Base-by-base conservation (phyloP, 92 coral and sea anemone species). In the Heliopora coerulea region DNA sequence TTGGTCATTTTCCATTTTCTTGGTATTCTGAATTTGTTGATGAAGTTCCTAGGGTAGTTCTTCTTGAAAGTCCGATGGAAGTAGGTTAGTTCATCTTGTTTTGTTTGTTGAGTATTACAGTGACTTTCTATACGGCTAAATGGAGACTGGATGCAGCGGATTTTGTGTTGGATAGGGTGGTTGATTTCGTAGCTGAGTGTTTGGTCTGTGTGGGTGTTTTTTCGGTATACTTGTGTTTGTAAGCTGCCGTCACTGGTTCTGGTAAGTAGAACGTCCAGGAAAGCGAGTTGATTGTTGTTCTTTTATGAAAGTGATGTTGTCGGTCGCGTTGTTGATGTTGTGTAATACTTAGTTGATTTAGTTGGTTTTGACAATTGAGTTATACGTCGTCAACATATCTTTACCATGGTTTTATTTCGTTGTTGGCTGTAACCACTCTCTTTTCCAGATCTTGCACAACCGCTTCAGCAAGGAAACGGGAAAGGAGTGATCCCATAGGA, bases 381-480 rank as follows among this genome's bases (percentile, higher is more conserved):
- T 54, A 49, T 44, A 73, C 79, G 54, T 73, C 79, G 79, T 73
- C 79, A 1, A 73, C 67, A 39, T 54, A 73, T 49, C 79, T 39
- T 1, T 73, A 41, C 79, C 79, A 73, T 49, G 54, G 5, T 23
- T 31, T 31, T 1, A 56, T 73, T 0, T 39, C 28, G 3, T 73
- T 21, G 50, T 73, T 73, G 67, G 56, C 57, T n/a, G 48, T 19
- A 15, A 73, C 67, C 34, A 37, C 64, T 30, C 13, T 73, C 20
- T 73, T 37, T n/a, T 58, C 79, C n/a, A 73, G 56, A 30, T 73
- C 79, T 37, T 73, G 79, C 27, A 73, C 11, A n/a, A 73, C 79
- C 1, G 56, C 79, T 56, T 73, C 79, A 29, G 68, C 79, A 10
- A 73, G 79, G 79, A 58, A 73, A 29, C 66, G 56, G 4, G 79